Evolutionary conservation across 2,113 vertebrate genomes (phyloP), one percentile per base, ranked within the genome.

Genomic region (Stictonetta naevosa): DNA sequence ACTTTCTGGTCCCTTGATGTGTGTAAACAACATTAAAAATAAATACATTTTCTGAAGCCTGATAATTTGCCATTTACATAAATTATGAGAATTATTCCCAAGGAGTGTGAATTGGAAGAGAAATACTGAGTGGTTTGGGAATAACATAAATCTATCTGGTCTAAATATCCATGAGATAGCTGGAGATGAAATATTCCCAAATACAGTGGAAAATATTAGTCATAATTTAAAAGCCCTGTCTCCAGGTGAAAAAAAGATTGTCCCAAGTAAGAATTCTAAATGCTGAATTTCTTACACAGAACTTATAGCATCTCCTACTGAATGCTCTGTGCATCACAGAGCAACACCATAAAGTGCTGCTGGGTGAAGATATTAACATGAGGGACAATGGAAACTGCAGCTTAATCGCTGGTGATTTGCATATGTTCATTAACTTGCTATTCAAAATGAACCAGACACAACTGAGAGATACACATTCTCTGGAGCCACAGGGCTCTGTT

Each of bases 221-320:
- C 79, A 88, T 58, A n/a, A 93, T 91, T 92, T 86, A 87, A 93
- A 92, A 96, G 36, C 63, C 44, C 46, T 42, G 46, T 71, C 79
- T 96, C 92, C 77, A 73, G 77, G 66, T 84, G 62, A 91, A 81
- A 73, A 91, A 95, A 38, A 38, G 10, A 79, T 80, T 87, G 86
- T 55, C 91, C 92, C 77, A 52, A 36, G 31, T 73, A 92, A 82
- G 66, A 73, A 8, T 40, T 40, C 46, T 63, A 88, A 94, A 77
- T 46, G 68, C 46, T 88, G 79, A 31, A 59, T 92, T 94, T 88
- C 80, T 93, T 55, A 66, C 23, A 10, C 21, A 53, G 86, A 62
- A 73, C 40, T 84, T 75, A 33, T 12, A 81, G 58, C 33, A 11
- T 20, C 67, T 77, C n/a, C 60, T n/a, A 44, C 0, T 15, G 33